These are phyloP conservation scores for Dipodomys stephensi DNA, from an alignment of 2,113 vertebrate genomes.

Conservation along the genomic window DNA sequence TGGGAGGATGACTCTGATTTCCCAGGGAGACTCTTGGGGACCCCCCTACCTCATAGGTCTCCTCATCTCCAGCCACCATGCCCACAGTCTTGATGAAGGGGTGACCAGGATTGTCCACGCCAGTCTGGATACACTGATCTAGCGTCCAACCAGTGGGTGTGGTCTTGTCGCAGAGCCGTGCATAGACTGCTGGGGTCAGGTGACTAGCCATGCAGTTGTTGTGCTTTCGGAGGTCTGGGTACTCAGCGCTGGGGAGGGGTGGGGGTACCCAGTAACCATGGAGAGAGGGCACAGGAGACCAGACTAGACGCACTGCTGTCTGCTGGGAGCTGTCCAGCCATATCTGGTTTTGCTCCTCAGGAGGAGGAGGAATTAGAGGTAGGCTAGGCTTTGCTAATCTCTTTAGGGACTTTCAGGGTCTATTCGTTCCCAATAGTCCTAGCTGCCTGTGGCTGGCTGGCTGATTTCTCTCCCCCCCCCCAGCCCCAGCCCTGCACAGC, in stretches of 20 bases:
- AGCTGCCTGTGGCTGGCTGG: slow-evolving; percentile 49
- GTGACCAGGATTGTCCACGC: slow-evolving; percentile 98
- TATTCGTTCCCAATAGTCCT: slow-evolving; percentile 55
- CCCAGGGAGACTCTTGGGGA: slow-evolving; percentile 28
- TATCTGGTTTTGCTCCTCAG: slow-evolving; percentile 44
- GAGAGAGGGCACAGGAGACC: slow-evolving; percentile 64
- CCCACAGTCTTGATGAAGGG: slow-evolving; percentile 97
- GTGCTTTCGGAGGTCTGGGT: slow-evolving; percentile 97
- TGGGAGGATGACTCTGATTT: slow-evolving; percentile 57
- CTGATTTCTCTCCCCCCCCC: slow-evolving; percentile 18
- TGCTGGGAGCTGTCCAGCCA: slow-evolving; percentile 58
- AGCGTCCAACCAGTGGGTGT: slow-evolving; percentile 96
- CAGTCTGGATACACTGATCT: slow-evolving; percentile 98
- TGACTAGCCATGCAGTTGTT: slow-evolving; percentile 99
- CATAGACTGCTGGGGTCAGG: slow-evolving; percentile 95
- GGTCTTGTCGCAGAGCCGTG: slow-evolving; percentile 93
- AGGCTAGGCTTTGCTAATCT: slow-evolving; percentile 68
- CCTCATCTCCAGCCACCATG: slow-evolving; percentile 97
- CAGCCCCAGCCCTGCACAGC: slow-evolving; percentile 15
- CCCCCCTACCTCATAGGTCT: slow-evolving; percentile 94
- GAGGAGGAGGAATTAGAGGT: slow-evolving; percentile 44
- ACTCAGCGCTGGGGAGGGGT: slow-evolving; percentile 91
- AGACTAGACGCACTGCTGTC: slow-evolving; percentile 27
- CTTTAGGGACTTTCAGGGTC: slow-evolving; percentile 61
- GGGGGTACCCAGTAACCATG: slow-evolving; percentile 73